Conservation (phyloP, 2,797 vertebrate genomes). For the Coccyzus lansbergi region DNA sequence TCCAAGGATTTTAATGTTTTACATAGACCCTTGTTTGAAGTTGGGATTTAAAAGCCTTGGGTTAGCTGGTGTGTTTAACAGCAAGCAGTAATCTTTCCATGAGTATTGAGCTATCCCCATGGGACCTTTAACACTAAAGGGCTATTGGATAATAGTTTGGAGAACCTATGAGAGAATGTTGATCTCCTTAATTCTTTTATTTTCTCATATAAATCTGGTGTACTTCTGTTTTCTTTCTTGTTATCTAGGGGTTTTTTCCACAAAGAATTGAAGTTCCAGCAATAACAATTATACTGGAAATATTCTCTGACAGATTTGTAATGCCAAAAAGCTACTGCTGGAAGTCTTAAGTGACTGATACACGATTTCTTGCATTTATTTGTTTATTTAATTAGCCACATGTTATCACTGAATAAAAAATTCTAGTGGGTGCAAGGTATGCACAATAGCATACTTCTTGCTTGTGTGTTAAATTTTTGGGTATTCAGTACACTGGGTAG, state of each 20-base stretch:
- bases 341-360: neutral
- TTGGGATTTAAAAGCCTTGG: neutral
- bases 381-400: neutral
- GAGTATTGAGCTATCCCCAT: neutral
- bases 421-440: neutral
- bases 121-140: neutral
- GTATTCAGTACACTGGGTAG: neutral
- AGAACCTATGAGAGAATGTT: neutral
- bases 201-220: neutral
- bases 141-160: neutral
- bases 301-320: neutral
- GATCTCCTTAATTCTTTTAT: neutral
- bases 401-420: neutral
- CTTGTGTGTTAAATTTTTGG: neutral
- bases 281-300: neutral
- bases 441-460: neutral
- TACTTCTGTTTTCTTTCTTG: neutral
- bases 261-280: neutral
- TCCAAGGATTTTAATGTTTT: constrained; percentile 13
- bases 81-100: neutral
- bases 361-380: neutral
- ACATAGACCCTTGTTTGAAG: neutral
- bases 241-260: neutral
- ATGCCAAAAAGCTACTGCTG: neutral
- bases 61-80: neutral